Evolutionary conservation across 2,888 invertebrate species (phyloP).

Genomic region (Slavum lentiscoides): DNA sequence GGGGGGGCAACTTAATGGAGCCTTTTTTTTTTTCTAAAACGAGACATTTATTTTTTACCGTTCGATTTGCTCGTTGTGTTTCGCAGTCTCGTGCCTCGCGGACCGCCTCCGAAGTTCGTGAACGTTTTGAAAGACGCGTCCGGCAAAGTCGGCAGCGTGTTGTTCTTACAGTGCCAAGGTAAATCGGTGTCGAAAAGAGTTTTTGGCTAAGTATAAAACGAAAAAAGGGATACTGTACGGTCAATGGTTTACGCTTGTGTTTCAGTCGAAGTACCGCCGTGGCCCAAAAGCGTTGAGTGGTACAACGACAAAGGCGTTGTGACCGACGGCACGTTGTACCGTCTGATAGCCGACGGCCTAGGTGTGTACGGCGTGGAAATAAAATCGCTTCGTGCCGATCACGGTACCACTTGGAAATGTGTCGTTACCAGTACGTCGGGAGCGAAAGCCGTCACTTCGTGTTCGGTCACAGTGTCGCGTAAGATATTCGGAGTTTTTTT

Average conservation of each 20-base stretch:
- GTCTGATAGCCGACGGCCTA: constrained; percentile 76
- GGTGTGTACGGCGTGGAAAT: constrained; percentile 80
- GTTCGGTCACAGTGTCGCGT: constrained; percentile 79
- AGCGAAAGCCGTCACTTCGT: constrained; percentile 74
- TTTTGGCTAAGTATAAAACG: no score
- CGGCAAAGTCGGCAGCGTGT: constrained; percentile 76
- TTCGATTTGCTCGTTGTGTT: neutral
- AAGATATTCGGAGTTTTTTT: constrained; percentile 59
- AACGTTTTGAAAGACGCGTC: constrained; percentile 75
- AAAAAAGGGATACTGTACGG: no score
- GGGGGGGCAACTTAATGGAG: no score
- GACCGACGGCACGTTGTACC: constrained; percentile 70
- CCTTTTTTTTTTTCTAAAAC: no score
- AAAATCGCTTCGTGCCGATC: constrained; percentile 74
- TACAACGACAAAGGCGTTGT: constrained; percentile 83
- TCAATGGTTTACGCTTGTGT: no score
- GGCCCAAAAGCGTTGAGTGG: constrained; percentile 83
- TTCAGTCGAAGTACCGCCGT: constrained; percentile 78
- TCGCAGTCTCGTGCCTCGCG: constrained; percentile 64
- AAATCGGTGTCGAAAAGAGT: constrained; percentile 55
- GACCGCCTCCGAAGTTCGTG: constrained; percentile 78
- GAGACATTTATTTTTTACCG: neutral
- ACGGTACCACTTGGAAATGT: constrained; percentile 90
- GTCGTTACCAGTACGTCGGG: constrained; percentile 78
- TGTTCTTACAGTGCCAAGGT: constrained; percentile 77